Base-by-base conservation (phyloP, 2,797 vertebrate genomes). In the Loris lydekkerianus region DNA sequence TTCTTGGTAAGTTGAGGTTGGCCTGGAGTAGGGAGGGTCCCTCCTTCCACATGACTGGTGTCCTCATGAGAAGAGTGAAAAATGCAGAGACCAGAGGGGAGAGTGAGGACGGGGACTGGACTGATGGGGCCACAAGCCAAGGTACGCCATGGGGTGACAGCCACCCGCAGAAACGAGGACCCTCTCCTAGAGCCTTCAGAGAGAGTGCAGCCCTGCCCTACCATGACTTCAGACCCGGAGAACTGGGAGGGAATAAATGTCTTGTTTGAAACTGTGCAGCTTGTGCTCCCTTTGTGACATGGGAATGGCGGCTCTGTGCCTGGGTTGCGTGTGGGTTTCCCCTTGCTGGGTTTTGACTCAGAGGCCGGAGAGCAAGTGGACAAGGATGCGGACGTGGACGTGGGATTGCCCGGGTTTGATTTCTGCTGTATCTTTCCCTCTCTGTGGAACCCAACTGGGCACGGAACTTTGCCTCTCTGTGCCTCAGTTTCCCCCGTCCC, bases 401-500 rank as follows among this genome's bases (percentile, higher is more conserved):
- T n/a, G 1, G 15, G n/a, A 0, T 3, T 6, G 34, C 67, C 34
- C 0, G 0, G 11, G 27, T 49, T 46, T 13, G 0, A 10, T 21
- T 17, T 27, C 60, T 43, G 3, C 53, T 2, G 1, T 0, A 0
- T 6, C 1, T 0, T 11, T n/a, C 65, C 40, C 53, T 46, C 1
- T 37, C 34, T 11, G 27, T 27, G 15, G 63, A 49, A 4, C 23
- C 37, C 1, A 10, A 1, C 0, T 0, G 27, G 70, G 14, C 53
- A 25, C 13, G 9, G 27, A 0, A 1, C 27, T 18, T 7, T 0
- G 0, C 56, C 72, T 53, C 65, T 56, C 56, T 21, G 27, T 40
- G 86, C 84, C 58, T 31, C 21, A 0, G 17, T 11, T 31, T 78
- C 31, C 75, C 46, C 29, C 7, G 10, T 77, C 75, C 7, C 69